A percentile compares a stretch with the other conserved stretches of the same genome.
These are phyloP conservation scores for Probosciger aterrimus DNA, from an alignment of 2,113 vertebrate genomes.

Conservation along the genomic window DNA sequence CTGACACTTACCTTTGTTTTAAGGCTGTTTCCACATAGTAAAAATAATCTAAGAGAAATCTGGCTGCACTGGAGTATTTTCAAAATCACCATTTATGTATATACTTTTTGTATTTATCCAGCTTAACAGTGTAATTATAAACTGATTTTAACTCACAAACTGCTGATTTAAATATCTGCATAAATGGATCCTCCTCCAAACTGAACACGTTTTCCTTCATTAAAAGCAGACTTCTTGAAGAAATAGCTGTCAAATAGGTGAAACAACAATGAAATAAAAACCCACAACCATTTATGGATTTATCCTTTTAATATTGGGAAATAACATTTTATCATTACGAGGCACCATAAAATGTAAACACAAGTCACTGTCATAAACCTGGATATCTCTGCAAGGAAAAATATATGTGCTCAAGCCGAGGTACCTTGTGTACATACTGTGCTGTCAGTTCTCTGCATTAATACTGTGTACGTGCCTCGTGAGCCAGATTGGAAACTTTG, in stretches of 20 bases:
- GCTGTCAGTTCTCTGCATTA: constrained; percentile 28
- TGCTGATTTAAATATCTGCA: not conserved
- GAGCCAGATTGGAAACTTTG: constrained; percentile 16
- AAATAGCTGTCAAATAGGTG: not conserved
- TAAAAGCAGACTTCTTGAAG: constrained; percentile 7
- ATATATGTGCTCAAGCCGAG: constrained; percentile 56
- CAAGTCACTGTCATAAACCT: constrained; percentile 89
- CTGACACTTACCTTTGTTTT: constrained; percentile 48
- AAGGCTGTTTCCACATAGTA: constrained; percentile 24
- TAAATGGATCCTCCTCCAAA: not conserved
- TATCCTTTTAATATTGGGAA: constrained; percentile 89
- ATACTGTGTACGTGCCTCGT: constrained; percentile 45
- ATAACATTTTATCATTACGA: constrained; percentile 88
- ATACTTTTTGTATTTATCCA: constrained; percentile 52
- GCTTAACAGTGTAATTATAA: constrained; percentile 39
- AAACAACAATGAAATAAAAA: constrained; percentile 60
- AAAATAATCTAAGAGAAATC: not conserved
- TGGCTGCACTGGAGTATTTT: constrained; percentile 12
- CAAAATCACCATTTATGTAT: constrained; percentile 11
- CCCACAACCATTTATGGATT: constrained; percentile 73
- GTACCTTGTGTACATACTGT: constrained; percentile 66
- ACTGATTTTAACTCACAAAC: constrained; percentile 17
- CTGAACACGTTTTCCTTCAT: not conserved
- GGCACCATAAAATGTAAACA: constrained; percentile 99
- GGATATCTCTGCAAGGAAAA: constrained; percentile 76